Percentiles rank a stretch among this genome's conserved stretches.
Conservation (phyloP, 2,113 vertebrate genomes). For the Phylloscopus trochilus region DNA sequence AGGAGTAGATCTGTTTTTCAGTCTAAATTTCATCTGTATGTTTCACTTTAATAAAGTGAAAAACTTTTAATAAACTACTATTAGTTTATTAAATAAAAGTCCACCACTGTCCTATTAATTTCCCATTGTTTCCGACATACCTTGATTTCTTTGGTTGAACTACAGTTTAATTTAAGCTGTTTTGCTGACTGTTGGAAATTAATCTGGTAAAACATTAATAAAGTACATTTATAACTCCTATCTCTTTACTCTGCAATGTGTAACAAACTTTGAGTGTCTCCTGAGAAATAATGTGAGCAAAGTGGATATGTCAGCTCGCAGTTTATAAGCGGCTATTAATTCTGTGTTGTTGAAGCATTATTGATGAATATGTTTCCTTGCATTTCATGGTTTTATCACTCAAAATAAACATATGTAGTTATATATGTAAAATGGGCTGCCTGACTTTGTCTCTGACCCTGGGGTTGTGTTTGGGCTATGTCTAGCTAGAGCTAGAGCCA, state of each 20-base stretch:
- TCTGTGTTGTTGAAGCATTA: conserved; percentile 11
- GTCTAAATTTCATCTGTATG: not conserved
- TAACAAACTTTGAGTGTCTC: conserved; percentile 20
- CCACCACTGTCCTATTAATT: not conserved
- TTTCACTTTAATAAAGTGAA: no score
- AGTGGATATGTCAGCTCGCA: conserved; percentile 2
- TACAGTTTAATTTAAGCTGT: not conserved
- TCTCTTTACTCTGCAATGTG: not conserved
- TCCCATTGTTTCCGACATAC: not conserved
- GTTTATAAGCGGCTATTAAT: not conserved
- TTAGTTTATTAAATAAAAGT: not conserved
- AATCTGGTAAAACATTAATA: conserved; percentile 10
- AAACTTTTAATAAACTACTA: no score
- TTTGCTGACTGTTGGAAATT: not conserved
- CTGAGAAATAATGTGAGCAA: conserved; percentile 30
- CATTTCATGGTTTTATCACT: conserved; percentile 46
- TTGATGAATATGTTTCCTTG: conserved; percentile 33
- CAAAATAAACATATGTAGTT: conserved; percentile 48
- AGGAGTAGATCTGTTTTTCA: not conserved
- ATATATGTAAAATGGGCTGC: conserved; percentile 24
- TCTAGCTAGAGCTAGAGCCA: not conserved
- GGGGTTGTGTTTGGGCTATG: not conserved
- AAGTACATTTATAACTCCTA: not conserved
- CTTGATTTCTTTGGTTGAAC: conserved; percentile 16
- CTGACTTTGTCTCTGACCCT: conserved; percentile 34